A percentile compares a stretch with the other conserved stretches of the same genome.
phyloP scores from a whole-genome alignment of 2,797 vertebrate species.

The Hippoglossus hippoglossus region DNA sequence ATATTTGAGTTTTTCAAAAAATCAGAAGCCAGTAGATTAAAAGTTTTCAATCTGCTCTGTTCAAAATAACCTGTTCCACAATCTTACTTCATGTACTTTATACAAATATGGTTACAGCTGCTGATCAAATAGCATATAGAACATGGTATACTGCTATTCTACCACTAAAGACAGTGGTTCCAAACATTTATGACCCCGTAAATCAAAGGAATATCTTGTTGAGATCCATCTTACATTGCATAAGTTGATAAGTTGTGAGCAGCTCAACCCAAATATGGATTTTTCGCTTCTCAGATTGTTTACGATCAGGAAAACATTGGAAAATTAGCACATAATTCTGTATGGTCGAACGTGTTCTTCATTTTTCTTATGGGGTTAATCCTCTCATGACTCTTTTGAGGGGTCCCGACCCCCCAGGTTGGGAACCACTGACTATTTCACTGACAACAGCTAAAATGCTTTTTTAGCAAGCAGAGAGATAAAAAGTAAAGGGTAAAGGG shows the following conservation, averaged over 20 bases:
- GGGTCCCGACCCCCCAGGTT: constrained; percentile 5
- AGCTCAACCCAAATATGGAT: constrained; percentile 11
- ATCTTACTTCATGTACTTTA: neutral
- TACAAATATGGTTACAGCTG: neutral
- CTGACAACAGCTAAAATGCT: constrained; percentile 27
- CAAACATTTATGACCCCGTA: constrained; percentile 10
- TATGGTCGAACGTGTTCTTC: too few species aligned
- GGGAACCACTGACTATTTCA: constrained; percentile 22
- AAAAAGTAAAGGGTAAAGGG: neutral
- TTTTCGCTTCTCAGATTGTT: constrained; percentile 21
- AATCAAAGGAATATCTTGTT: neutral
- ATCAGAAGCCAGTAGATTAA: neutral
- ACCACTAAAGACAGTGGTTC: constrained; percentile 12
- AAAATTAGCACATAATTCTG: too few species aligned
- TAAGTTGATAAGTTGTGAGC: constrained; percentile 10
- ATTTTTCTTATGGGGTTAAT: neutral
- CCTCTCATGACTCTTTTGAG: neutral
- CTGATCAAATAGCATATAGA: constrained; percentile 8
- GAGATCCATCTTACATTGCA: constrained; percentile 26
- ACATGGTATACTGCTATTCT: neutral
- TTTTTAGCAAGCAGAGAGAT: constrained; percentile 17
- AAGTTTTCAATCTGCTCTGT: constrained; percentile 34
- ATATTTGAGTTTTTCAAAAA: constrained; percentile 12
- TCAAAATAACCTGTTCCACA: constrained; percentile 1
- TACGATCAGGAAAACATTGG: neutral